These are phyloP conservation scores for Drosophila tani DNA, from an alignment of 1,140 invertebrate species.

Conservation along the genomic window DNA sequence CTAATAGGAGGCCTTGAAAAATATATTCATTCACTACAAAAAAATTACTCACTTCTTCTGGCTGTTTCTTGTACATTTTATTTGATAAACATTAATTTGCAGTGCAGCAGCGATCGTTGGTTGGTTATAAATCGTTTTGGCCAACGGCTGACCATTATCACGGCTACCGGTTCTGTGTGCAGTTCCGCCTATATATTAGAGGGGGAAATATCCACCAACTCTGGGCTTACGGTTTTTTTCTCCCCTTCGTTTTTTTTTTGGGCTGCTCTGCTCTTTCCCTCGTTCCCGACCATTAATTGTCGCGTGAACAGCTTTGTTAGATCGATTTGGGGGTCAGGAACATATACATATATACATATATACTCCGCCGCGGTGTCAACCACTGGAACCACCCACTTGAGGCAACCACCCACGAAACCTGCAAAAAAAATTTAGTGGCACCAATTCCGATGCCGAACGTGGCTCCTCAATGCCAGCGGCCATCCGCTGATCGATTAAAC, in stretches of 20 bases:
- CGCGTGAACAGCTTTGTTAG: conserved; percentile 73
- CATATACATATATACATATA: conserved; percentile 5
- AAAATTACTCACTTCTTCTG: no score
- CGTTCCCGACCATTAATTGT: conserved; percentile 73
- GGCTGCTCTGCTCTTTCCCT: conserved; percentile 16
- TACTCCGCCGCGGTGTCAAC: conserved; percentile 51
- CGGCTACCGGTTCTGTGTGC: conserved; percentile 57
- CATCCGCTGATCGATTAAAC: conserved; percentile 80
- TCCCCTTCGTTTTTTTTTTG: conserved; percentile 1
- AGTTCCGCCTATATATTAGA: background rate
- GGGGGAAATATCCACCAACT: background rate
- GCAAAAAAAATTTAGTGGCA: conserved; percentile 38
- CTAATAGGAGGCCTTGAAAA: no score
- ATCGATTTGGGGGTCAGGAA: conserved; percentile 60
- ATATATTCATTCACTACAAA: background rate
- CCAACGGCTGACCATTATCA: conserved; percentile 70
- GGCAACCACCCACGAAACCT: conserved; percentile 6
- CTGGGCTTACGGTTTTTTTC: background rate
- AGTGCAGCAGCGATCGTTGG: conserved; percentile 15
- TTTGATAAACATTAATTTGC: no score
- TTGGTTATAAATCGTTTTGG: conserved; percentile 40
- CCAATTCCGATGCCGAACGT: conserved; percentile 43
- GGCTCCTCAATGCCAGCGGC: conserved; percentile 67
- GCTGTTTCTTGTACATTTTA: no score
- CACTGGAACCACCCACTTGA: conserved; percentile 30